These are phyloP conservation scores for Syrmaticus mikado DNA, from an alignment of 2,113 vertebrate species.

Conservation along the genomic window DNA sequence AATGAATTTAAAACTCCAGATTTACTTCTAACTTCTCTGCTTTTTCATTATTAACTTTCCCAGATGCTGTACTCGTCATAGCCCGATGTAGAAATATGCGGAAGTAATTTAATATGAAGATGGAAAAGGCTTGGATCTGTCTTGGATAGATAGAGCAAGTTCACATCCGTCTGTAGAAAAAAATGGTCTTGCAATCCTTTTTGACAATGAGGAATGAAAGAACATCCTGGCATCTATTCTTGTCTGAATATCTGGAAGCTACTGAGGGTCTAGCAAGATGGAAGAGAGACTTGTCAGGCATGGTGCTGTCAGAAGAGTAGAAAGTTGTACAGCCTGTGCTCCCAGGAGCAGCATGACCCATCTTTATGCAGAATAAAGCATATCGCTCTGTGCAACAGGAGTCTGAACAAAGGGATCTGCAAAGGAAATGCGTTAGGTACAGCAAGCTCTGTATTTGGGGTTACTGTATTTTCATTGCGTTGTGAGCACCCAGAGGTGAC, in stretches of 20 bases:
- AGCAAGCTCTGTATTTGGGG: background rate
- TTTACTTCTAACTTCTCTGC: slow-evolving; percentile 34
- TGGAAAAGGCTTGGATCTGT: background rate
- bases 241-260: background rate
- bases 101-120: slow-evolving; percentile 30
- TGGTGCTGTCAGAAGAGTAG: background rate
- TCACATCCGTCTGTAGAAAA: background rate
- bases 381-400: background rate
- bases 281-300: background rate
- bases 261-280: background rate
- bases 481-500: background rate
- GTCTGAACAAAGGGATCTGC: background rate
- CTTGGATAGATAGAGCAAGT: background rate
- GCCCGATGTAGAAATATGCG: background rate
- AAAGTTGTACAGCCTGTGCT: background rate
- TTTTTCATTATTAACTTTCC: slow-evolving; percentile 51
- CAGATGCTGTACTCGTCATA: background rate
- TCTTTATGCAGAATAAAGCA: background rate
- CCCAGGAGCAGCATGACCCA: background rate
- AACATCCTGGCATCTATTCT: background rate
- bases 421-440: background rate
- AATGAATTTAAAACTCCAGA: slow-evolving; percentile 24
- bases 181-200: background rate
- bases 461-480: background rate
- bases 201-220: background rate